These are phyloP conservation scores for Mustela erminea DNA, from an alignment of 2,797 vertebrate species.

Conservation along the genomic window DNA sequence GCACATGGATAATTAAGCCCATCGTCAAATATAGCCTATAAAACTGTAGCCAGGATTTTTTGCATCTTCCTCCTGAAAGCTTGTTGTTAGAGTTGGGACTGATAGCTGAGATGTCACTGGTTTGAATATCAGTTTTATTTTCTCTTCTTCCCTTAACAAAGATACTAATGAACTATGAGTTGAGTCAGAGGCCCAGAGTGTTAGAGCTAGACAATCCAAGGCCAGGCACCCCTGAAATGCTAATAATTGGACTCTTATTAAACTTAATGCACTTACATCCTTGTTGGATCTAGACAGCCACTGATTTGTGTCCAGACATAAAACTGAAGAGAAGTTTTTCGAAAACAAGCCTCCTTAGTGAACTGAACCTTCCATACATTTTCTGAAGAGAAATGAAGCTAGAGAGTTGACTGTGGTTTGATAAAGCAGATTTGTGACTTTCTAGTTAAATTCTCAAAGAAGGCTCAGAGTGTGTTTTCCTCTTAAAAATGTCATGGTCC, in stretches of 20 bases:
- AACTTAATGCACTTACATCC: background rate
- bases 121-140: conserved; percentile 18
- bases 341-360: background rate
- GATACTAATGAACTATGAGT: background rate
- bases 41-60: background rate
- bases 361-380: background rate
- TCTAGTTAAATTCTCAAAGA: background rate
- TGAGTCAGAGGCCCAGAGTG: background rate
- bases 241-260: background rate
- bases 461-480: background rate
- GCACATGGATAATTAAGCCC: background rate
- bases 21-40: background rate
- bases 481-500: background rate
- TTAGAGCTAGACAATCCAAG: background rate
- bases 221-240: background rate
- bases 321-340: conserved; percentile 13
- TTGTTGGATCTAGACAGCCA: background rate
- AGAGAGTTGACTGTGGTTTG: background rate
- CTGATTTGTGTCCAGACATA: background rate
- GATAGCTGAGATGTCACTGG: background rate
- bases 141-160: background rate
- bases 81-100: background rate
- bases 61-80: background rate
- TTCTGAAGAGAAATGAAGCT: background rate
- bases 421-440: conserved; percentile 17